Percentiles rank a stretch among this genome's conserved stretches.
Conservation (phyloP, 2,797 vertebrate species). For the Holocentrus rufus region DNA sequence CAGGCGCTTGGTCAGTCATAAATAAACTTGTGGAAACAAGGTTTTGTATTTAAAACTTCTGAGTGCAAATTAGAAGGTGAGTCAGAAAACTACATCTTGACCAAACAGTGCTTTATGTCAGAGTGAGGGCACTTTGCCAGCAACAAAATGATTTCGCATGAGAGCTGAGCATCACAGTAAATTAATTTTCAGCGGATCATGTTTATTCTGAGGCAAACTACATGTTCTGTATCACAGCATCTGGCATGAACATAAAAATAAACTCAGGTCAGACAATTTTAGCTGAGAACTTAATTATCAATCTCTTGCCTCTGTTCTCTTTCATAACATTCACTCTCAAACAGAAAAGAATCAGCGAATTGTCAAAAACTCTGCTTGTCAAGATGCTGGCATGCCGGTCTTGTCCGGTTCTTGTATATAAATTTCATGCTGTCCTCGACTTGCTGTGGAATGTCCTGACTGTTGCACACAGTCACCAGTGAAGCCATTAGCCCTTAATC, state of each 20-base stretch:
- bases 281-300: slow-evolving; percentile 4
- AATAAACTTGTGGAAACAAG: too few relatives aligned
- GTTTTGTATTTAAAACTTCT: too few relatives aligned
- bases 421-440: not conserved
- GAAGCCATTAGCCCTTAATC: slow-evolving; percentile 89
- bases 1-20: too few relatives aligned
- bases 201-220: slow-evolving; percentile 29
- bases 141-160: not conserved
- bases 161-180: not conserved
- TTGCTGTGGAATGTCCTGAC: slow-evolving; percentile 10
- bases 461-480: slow-evolving; percentile 3
- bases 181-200: not conserved
- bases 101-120: not conserved
- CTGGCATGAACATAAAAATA: not conserved
- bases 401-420: not conserved
- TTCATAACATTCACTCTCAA: not conserved
- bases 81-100: too few relatives aligned
- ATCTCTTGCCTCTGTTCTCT: too few relatives aligned
- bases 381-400: not conserved
- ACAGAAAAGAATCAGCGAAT: not conserved
- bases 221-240: slow-evolving; percentile 7
- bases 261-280: not conserved
- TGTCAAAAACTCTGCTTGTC: not conserved
- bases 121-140: not conserved
- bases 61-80: too few relatives aligned